Base-by-base conservation (phyloP, 2,888 invertebrate species). In the Drosophila meridiana region DNA sequence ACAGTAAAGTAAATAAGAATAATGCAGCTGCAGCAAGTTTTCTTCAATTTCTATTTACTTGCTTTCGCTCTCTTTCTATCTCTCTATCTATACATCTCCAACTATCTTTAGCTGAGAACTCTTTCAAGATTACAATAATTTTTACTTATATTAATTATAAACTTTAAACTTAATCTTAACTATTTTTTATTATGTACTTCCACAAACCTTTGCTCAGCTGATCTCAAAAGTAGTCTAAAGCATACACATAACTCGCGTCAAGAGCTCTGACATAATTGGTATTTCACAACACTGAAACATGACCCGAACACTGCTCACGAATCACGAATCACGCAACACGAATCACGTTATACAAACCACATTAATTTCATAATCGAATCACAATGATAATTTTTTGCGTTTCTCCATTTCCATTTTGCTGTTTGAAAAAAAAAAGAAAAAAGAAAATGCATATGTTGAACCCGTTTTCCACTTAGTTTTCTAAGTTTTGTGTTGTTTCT, bases 181-280 rank as follows among this genome's bases (percentile, higher is more conserved):
- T 69, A 11, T 42, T n/a, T 61, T 69, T 58, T 57, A 53, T 42
- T 72, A 40, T 7, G n/a, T n/a, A 50, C 53, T 68, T 42, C 62
- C 69, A 60, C 36, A 60, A 59, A 40, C 7, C 20, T 48, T 45
- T 60, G 62, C 61, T 69, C 69, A 69, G 66, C 72, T 67, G 65
- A 47, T 70, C 57, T 67, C 64, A 60, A 50, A 6, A 50, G 60
- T 78, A 80, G 77, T 76, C 34, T 38, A 69, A 55, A 59, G 57
- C 78, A 77, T 67, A 60, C 78, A 77, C 64, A 60, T 38, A 67
- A 65, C 73, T 68, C 67, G 67, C 66, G 53, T 56, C 68, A 74
- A 70, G 71, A 75, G 82, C 82, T 90, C 78, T 83, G 80, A 85
- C 76, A 89, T 90, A 90, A 87, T 87, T 90, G 90, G 87, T 90